Conservation (phyloP, 2,113 vertebrate species). For the Hippocampus comes region DNA sequence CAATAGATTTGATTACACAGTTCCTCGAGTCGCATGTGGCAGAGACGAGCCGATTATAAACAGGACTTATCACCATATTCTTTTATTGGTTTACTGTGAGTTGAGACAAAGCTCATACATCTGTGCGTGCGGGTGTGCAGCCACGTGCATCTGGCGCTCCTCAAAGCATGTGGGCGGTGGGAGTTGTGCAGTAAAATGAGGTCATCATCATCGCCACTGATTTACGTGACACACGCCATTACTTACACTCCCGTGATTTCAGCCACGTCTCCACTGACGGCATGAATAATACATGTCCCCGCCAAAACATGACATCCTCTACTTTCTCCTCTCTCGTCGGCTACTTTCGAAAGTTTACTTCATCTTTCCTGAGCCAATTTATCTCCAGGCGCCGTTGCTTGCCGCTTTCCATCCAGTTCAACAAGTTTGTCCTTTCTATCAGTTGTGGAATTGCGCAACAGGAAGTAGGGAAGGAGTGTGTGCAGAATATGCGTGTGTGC, state of each 20-base stretch:
- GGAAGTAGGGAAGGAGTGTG: slow-evolving; percentile 37
- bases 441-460: slow-evolving; percentile 47
- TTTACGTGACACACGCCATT: slow-evolving; percentile 64
- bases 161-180: slow-evolving; percentile 48
- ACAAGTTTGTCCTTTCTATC: slow-evolving; percentile 37
- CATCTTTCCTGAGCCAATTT: slow-evolving; percentile 56
- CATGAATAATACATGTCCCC: slow-evolving; percentile 64
- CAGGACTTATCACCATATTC: not conserved
- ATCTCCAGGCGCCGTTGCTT: slow-evolving; percentile 37
- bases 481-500: slow-evolving; percentile 4
- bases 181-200: slow-evolving; percentile 64
- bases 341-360: slow-evolving; percentile 61
- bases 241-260: slow-evolving; percentile 61
- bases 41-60: not conserved
- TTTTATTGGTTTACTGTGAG: slow-evolving; percentile 1
- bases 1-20: not conserved
- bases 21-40: not conserved
- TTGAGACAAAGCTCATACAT: not conserved
- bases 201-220: slow-evolving; percentile 64
- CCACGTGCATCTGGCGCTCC: slow-evolving; percentile 46
- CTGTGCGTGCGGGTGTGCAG: slow-evolving; percentile 7
- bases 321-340: slow-evolving; percentile 38
- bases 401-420: slow-evolving; percentile 50
- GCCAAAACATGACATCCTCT: slow-evolving; percentile 50
- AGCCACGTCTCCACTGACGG: slow-evolving; percentile 53